Percentiles rank a stretch among this genome's conserved stretches.
Conservation (phyloP, 1,140 invertebrate genomes). For the Heliconius hewitsoni region DNA sequence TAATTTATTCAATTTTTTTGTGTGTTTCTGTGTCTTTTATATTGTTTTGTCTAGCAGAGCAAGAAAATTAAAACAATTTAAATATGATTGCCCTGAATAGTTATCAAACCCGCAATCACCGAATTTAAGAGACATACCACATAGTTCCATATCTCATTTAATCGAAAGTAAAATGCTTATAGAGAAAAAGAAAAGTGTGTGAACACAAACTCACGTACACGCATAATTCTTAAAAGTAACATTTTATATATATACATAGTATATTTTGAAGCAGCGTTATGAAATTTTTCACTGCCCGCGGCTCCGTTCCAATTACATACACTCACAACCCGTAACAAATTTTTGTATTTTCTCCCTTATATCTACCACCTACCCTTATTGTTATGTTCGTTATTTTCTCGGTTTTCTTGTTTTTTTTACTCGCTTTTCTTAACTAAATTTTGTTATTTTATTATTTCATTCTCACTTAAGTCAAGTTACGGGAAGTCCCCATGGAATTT, state of each 20-base stretch:
- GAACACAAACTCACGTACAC: background rate
- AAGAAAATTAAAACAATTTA: too few relatives aligned
- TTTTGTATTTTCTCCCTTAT: constrained; percentile 4
- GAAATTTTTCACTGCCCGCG: constrained; percentile 8
- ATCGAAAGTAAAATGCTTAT: too few relatives aligned
- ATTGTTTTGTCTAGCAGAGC: too few relatives aligned
- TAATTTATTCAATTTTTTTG: too few relatives aligned
- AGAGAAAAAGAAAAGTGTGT: too few relatives aligned
- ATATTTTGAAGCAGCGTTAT: background rate
- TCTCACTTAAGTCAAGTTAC: background rate
- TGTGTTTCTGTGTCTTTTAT: too few relatives aligned
- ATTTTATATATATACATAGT: background rate
- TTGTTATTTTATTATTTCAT: background rate
- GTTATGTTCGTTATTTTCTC: background rate
- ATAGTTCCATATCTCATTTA: too few relatives aligned
- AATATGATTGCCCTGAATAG: too few relatives aligned
- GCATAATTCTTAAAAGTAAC: background rate
- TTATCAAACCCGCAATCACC: too few relatives aligned
- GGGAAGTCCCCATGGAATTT: background rate
- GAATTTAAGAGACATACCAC: too few relatives aligned
- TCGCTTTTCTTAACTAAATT: background rate
- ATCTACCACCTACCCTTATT: background rate
- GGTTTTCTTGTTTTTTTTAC: background rate
- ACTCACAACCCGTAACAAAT: constrained; percentile 4
- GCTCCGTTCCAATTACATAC: constrained; percentile 2